Base-by-base conservation (phyloP, 2,797 vertebrate genomes). In the Harpagifer antarcticus region DNA sequence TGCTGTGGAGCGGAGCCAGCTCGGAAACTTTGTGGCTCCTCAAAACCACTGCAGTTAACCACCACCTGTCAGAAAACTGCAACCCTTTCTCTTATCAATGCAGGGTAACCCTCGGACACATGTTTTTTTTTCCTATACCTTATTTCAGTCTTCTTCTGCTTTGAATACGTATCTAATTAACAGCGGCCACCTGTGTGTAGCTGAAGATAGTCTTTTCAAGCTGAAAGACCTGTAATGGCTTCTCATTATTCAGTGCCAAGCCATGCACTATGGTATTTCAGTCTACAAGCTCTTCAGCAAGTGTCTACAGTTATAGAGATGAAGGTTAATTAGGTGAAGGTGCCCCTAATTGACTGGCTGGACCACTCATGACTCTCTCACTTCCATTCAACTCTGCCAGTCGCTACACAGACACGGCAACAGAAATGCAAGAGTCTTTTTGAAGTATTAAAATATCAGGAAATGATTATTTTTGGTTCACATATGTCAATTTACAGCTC, bases 261-360 rank as follows among this genome's bases (percentile, higher is more conserved):
- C 66, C 74, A 80, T 33, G 3, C 16, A 65, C 53, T 57, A n/a
- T 65, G 48, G 58, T 72, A 74, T 86, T 85, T 87, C 17, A 78
- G 59, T 52, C 67, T 43, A 52, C 44, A 49, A 23, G 58, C 64
- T 64, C 72, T 47, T 44, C 57, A 61, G 61, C 20, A 13, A 54
- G 63, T 1, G 15, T 66, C 68, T 60, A 31, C 12, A 31, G 16
- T 56, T 55, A 76, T 14, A 52, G 63, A 63, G 60, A 63, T 9
- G 40, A 69, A 76, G 67, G 81, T 79, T 85, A 82, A 89, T 85
- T 80, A 63, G 66, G 6, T 73, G 56, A 76, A 65, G 61, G 58
- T 64, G 13, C 23, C 47, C 50, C 53, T 84, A 77, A 84, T 72
- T 83, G 68, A 88, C 61, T 70, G 50, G 23, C 52, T 44, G 19